Conservation (phyloP, 1,140 invertebrate species). For the Drosophila kanapiae region DNA sequence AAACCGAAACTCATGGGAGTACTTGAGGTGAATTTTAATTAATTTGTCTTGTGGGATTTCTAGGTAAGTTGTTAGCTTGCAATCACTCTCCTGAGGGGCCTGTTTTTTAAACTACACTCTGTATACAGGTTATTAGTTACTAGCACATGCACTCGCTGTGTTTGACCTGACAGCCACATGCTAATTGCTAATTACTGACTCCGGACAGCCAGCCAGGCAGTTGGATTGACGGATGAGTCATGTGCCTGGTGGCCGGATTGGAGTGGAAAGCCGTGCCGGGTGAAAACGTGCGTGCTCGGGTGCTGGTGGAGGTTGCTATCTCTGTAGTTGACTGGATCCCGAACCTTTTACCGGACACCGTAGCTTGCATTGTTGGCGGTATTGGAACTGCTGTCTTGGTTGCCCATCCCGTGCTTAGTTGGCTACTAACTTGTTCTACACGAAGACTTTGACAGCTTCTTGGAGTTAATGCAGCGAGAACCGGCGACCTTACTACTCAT, state of each 20-base stretch:
- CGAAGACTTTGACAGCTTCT: constrained; percentile 26
- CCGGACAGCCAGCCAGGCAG: constrained; percentile 2
- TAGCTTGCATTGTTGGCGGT: not conserved
- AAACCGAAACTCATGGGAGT: not conserved
- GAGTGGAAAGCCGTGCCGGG: not conserved
- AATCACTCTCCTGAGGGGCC: not conserved
- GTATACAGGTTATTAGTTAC: constrained; percentile 12
- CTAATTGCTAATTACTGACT: constrained; percentile 38
- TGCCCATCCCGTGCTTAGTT: not conserved
- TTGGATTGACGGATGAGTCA: constrained; percentile 25
- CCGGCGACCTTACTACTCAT: constrained; percentile 27
- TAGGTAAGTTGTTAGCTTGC: not conserved
- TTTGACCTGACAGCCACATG: constrained; percentile 36
- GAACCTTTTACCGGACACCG: constrained; percentile 17
- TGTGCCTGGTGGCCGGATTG: constrained; percentile 5
- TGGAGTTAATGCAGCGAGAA: constrained; percentile 42
- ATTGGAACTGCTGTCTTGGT: not conserved
- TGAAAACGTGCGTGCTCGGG: constrained; percentile 33
- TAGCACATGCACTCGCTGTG: constrained; percentile 15
- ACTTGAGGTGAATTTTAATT: constrained; percentile 6
- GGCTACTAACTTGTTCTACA: constrained; percentile 63
- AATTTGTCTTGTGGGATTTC: constrained; percentile 3
- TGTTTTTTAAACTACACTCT: not conserved
- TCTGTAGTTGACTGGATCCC: not conserved
- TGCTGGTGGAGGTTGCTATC: constrained; percentile 2